These are phyloP conservation scores for Pangasius sanitwongsei DNA, from an alignment of 2,797 vertebrate genomes.

Conservation along the genomic window DNA sequence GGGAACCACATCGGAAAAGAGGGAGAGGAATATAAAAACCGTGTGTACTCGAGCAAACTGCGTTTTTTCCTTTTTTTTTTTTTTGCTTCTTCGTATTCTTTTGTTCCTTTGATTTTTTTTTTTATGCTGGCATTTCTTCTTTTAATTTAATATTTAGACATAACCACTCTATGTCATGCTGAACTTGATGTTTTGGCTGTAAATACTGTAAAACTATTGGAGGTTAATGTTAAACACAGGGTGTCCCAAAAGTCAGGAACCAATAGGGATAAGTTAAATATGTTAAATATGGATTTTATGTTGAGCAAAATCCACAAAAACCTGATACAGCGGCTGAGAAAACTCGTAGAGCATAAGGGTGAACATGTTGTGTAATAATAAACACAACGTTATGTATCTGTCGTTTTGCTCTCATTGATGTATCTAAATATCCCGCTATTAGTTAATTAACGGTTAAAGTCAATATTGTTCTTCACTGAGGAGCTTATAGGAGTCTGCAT, in stretches of 20 bases:
- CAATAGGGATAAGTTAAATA: too few relatives aligned
- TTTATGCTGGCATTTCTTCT: neutral
- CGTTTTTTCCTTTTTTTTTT: neutral
- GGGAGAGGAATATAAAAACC: slow-evolving; percentile 36
- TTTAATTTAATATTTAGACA: neutral
- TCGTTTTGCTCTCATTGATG: neutral
- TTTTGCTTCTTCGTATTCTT: neutral
- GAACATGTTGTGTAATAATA: too few relatives aligned
- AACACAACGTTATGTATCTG: too few relatives aligned
- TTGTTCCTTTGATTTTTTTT: neutral
- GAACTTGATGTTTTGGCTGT: neutral
- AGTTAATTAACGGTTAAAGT: neutral
- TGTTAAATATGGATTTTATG: too few relatives aligned
- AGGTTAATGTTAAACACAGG: too few relatives aligned
- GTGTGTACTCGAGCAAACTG: neutral
- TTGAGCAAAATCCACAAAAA: too few relatives aligned
- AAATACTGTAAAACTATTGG: neutral
- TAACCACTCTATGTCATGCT: neutral
- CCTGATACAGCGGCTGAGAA: neutral
- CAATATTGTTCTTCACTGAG: neutral
- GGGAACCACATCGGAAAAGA: slow-evolving; percentile 20
- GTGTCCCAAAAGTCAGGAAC: too few relatives aligned
- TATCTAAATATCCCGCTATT: neutral
- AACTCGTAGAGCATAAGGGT: too few relatives aligned
- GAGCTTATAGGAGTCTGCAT: neutral